Evolutionary conservation across 2,113 vertebrate genomes (phyloP).

Genomic region (Psophia crepitans): DNA sequence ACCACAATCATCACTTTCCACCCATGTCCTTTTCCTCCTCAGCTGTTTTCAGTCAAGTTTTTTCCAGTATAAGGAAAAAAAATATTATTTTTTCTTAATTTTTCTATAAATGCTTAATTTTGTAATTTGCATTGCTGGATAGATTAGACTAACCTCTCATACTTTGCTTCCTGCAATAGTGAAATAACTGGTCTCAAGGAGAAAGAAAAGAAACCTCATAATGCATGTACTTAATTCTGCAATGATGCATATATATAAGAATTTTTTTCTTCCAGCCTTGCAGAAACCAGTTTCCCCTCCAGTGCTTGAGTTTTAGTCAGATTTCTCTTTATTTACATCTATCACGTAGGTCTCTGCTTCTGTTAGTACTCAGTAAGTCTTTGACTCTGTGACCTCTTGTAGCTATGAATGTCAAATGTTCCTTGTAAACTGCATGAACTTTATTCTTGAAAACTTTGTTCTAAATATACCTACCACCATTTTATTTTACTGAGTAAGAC

Average conservation of each 20-base stretch:
- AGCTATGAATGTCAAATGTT: not conserved
- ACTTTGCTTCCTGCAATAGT: not conserved
- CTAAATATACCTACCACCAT: not conserved
- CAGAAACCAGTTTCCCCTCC: not conserved
- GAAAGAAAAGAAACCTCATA: not conserved
- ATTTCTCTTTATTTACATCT: not conserved
- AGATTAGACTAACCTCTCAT: not conserved
- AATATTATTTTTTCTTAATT: accelerated
- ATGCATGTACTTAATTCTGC: not conserved
- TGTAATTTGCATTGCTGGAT: not conserved
- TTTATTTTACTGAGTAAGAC: not conserved
- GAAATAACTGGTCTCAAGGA: not conserved
- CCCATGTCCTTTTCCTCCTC: not conserved
- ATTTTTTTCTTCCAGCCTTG: not conserved
- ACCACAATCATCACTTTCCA: not conserved
- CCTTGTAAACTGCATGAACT: not conserved
- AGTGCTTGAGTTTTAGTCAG: not conserved
- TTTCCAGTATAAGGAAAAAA: not conserved
- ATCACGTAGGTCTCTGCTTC: not conserved
- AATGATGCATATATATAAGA: not conserved
- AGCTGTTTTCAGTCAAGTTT: not conserved
- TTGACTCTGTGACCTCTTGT: not conserved
- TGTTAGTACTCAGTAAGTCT: not conserved
- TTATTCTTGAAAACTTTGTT: not conserved
- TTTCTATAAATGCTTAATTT: not conserved